Evolutionary conservation across 1,140 invertebrate species (phyloP).

Genomic region (Anoplolepis gracilipes): DNA sequence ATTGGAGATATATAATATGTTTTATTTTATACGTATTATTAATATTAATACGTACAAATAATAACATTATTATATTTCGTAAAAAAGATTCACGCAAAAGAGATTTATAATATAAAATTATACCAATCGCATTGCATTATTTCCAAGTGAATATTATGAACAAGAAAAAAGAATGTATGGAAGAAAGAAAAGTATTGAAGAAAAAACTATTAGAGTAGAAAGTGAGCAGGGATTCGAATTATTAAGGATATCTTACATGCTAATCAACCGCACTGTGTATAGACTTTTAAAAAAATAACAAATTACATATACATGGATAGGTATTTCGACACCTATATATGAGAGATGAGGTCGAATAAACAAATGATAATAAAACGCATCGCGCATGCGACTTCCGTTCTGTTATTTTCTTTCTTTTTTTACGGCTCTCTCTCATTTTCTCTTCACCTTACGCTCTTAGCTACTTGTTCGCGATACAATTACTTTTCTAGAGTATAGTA

Average conservation of each 20-base stretch:
- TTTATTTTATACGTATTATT: constrained; percentile 4
- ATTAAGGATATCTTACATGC: constrained; percentile 75
- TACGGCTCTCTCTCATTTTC: constrained; percentile 3
- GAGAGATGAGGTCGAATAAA: constrained; percentile 73
- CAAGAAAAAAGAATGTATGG: neutral
- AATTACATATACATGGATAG: constrained; percentile 81
- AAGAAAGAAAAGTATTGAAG: neutral
- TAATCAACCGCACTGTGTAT: constrained; percentile 81
- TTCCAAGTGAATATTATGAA: constrained; percentile 6
- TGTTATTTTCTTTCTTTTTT: constrained; percentile 26
- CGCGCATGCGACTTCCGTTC: constrained; percentile 14
- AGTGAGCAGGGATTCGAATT: constrained; percentile 29
- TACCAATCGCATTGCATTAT: neutral
- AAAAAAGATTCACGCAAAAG: neutral
- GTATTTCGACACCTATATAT: constrained; percentile 67
- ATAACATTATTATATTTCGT: neutral
- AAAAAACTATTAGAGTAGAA: constrained; percentile 6
- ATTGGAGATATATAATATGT: no score
- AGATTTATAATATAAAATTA: neutral
- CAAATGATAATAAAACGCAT: constrained; percentile 77
- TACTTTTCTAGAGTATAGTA: constrained; percentile 85
- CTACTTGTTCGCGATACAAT: constrained; percentile 80
- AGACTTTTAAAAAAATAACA: constrained; percentile 87
- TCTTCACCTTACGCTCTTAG: constrained; percentile 70
- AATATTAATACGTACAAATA: neutral